Conservation (phyloP, 2,797 vertebrate genomes). For the Bovichtus variegatus region DNA sequence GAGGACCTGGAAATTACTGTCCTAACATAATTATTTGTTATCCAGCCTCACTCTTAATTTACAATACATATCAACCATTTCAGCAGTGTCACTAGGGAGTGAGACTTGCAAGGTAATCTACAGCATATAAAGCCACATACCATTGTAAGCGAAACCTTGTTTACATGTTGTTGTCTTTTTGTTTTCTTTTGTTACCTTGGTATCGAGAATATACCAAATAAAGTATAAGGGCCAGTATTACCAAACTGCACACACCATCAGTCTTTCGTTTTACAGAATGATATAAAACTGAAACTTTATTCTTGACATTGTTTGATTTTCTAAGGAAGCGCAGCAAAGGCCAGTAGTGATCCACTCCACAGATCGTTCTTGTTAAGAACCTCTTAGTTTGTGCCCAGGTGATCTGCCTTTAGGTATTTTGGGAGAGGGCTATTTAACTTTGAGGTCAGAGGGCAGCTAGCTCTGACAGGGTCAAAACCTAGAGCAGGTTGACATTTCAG, state of each 20-base stretch:
- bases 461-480: slow-evolving; percentile 11
- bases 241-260: background rate
- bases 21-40: background rate
- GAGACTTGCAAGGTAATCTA: background rate
- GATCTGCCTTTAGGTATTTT: slow-evolving; percentile 49
- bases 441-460: slow-evolving; percentile 41
- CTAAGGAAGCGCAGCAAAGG: background rate
- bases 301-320: background rate
- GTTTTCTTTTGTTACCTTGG: too few relatives aligned
- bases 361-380: background rate
- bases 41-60: background rate
- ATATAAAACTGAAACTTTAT: background rate
- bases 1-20: slow-evolving; percentile 69
- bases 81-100: background rate
- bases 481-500: slow-evolving; percentile 27
- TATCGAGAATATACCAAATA: too few relatives aligned
- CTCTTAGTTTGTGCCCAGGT: slow-evolving; percentile 24
- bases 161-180: too few relatives aligned
- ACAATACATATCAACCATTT: background rate
- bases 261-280: background rate
- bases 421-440: slow-evolving; percentile 15
- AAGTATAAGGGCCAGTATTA: background rate
- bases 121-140: background rate
- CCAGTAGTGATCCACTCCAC: background rate
- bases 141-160: background rate